phyloP scores from a whole-genome alignment of 2,113 vertebrate species.

The Nesoenas mayeri region DNA sequence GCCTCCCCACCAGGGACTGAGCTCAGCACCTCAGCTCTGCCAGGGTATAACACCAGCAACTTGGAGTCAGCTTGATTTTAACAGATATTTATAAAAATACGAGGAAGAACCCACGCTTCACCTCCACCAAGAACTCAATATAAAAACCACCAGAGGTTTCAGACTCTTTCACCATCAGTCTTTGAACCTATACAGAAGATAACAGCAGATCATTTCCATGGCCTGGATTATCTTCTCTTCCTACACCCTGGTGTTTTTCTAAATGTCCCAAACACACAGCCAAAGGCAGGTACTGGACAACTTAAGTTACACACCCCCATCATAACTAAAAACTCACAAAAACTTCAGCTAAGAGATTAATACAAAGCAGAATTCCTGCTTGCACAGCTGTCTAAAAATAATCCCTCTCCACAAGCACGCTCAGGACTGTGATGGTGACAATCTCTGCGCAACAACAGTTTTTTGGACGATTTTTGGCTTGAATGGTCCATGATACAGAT shows the following conservation, averaged over 20 bases:
- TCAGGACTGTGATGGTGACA: background rate
- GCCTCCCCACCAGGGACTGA: background rate
- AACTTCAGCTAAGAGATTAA: background rate
- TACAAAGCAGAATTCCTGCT: background rate
- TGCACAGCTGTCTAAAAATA: background rate
- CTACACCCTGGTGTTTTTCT: background rate
- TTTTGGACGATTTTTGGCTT: background rate
- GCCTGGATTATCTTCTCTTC: background rate
- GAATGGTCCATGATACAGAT: background rate
- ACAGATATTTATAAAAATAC: background rate
- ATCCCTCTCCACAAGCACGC: background rate
- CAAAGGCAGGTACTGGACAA: background rate
- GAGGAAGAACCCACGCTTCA: background rate
- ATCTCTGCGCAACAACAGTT: background rate
- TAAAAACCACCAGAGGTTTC: background rate
- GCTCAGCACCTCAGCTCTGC: background rate
- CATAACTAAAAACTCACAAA: background rate
- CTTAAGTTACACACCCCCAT: background rate
- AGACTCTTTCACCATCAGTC: background rate
- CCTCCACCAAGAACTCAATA: background rate
- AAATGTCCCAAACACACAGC: background rate
- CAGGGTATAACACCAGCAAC: background rate
- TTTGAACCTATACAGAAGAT: background rate
- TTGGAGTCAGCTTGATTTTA: background rate
- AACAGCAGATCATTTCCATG: accelerated